phyloP scores from a whole-genome alignment of 2,888 invertebrate genomes.

The Charanyca ferruginea region DNA sequence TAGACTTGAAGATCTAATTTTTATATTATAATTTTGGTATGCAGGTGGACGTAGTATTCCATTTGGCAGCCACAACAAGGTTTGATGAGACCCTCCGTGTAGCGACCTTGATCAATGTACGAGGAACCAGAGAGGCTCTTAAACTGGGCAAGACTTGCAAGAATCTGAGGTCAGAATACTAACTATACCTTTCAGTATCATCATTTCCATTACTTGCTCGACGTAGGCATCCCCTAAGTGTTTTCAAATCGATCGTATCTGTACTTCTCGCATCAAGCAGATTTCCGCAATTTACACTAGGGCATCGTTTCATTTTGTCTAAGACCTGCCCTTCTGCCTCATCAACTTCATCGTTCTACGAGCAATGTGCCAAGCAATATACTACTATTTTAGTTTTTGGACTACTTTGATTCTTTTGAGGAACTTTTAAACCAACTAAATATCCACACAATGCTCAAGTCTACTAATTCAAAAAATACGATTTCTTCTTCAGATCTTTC shows the following conservation, averaged over 20 bases:
- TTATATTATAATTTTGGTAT: too few species aligned
- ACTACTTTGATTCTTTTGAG: too few species aligned
- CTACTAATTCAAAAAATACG: background rate
- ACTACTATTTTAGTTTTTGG: background rate
- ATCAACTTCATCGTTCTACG: background rate
- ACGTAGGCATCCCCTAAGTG: too few species aligned
- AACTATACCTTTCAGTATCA: background rate
- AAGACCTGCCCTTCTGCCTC: too few species aligned
- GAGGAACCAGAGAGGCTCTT: conserved; percentile 32
- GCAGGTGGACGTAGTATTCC: conserved; percentile 29
- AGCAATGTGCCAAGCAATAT: background rate
- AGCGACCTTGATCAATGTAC: conserved; percentile 28
- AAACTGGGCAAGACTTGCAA: conserved; percentile 31
- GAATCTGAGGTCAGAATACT: conserved; percentile 13
- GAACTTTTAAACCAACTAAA: too few species aligned
- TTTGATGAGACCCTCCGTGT: conserved; percentile 36
- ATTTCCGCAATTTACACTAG: too few species aligned
- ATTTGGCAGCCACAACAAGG: conserved; percentile 38
- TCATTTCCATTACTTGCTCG: background rate
- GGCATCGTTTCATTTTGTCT: too few species aligned
- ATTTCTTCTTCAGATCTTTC: conserved; percentile 14
- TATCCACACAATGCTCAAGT: background rate
- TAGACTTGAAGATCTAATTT: background rate
- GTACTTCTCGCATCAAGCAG: too few species aligned
- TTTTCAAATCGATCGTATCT: too few species aligned